phyloP scores from a whole-genome alignment of 2,113 vertebrate species.

The Rousettus leschenaultii region DNA sequence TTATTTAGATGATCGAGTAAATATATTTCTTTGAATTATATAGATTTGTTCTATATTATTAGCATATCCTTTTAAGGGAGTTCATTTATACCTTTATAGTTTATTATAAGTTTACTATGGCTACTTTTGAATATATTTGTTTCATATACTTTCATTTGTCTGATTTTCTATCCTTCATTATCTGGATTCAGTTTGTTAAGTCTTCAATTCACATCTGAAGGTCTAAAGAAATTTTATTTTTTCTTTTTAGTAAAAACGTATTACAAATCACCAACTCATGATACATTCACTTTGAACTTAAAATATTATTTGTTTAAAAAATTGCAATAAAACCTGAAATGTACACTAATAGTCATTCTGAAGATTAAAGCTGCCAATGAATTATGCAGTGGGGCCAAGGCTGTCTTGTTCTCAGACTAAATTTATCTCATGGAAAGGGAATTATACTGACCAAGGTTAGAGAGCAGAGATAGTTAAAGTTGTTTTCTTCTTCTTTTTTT shows the following conservation, averaged over 20 bases:
- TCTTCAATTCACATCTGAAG: background rate
- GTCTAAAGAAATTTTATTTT: slow-evolving; percentile 55
- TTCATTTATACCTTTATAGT: background rate
- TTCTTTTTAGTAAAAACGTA: slow-evolving; percentile 41
- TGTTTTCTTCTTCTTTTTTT: slow-evolving; percentile 33
- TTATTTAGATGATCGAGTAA: background rate
- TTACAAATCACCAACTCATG: slow-evolving; percentile 58
- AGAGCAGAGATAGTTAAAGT: slow-evolving; percentile 58
- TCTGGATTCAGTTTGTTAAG: background rate
- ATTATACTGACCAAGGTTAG: slow-evolving; percentile 64
- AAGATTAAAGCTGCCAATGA: slow-evolving; percentile 74
- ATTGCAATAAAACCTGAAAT: slow-evolving; percentile 51
- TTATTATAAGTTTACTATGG: background rate
- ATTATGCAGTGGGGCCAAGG: slow-evolving; percentile 63
- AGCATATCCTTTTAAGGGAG: background rate
- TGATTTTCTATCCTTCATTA: background rate
- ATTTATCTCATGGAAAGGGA: slow-evolving; percentile 61
- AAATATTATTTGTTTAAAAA: slow-evolving; percentile 68
- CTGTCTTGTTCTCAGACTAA: slow-evolving; percentile 70
- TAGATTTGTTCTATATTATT: background rate
- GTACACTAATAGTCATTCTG: slow-evolving; percentile 63
- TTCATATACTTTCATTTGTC: background rate
- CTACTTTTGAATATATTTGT: background rate
- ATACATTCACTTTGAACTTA: slow-evolving; percentile 65
- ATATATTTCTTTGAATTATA: background rate